Evolutionary conservation across 2,888 invertebrate genomes (phyloP).

Genomic region (Dynastes tityus): DNA sequence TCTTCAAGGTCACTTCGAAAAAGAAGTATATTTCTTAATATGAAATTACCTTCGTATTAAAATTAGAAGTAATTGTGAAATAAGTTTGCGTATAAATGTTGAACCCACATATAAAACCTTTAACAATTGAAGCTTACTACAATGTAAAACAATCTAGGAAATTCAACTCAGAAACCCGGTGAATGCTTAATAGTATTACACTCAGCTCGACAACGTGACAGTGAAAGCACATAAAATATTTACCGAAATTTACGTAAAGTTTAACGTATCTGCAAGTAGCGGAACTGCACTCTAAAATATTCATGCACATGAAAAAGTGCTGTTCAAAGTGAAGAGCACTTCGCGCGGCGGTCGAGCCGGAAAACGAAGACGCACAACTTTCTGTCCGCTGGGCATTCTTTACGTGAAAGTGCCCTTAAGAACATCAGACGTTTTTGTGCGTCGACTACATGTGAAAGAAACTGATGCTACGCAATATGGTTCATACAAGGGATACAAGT

Average conservation of each 20-base stretch:
- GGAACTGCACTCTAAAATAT: conserved; percentile 28
- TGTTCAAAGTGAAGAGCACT: background rate
- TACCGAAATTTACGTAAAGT: conserved; percentile 24
- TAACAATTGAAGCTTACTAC: too few species aligned
- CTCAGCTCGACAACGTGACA: background rate
- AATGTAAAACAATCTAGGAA: too few species aligned
- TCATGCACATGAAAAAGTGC: conserved; percentile 30
- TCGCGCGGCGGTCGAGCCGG: background rate
- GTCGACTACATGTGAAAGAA: conserved; percentile 18
- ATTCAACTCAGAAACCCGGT: too few species aligned
- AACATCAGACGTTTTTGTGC: conserved; percentile 32
- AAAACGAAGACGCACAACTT: conserved; percentile 17
- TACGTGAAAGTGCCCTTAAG: conserved; percentile 12
- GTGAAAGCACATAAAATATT: conserved; percentile 17
- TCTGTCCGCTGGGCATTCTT: conserved; percentile 24
- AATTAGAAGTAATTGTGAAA: too few species aligned
- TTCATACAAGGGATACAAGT: background rate
- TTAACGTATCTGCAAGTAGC: conserved; percentile 20
- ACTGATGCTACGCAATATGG: conserved; percentile 12
- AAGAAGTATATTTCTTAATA: too few species aligned
- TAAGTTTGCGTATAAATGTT: too few species aligned
- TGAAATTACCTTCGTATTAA: too few species aligned
- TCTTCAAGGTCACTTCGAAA: too few species aligned
- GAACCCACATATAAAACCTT: too few species aligned
- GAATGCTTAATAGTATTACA: background rate